Evolutionary conservation across 1,140 invertebrate genomes (phyloP), one percentile per base, ranked within the genome.

Genomic region (Conus betulinus): DNA sequence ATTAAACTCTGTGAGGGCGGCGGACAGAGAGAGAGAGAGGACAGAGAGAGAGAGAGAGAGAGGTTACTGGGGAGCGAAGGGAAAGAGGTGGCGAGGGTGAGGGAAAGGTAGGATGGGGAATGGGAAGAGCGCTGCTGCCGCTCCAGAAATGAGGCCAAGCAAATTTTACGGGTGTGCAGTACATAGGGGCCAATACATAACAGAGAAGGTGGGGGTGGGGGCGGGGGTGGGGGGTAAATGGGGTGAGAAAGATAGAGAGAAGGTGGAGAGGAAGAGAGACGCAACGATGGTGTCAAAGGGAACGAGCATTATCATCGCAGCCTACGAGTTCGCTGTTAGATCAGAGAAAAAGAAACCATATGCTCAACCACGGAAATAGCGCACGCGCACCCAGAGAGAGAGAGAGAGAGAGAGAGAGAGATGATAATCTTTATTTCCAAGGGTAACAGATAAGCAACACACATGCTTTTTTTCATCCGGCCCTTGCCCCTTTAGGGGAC

Each of bases 1-100:
- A 51, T 53, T 6, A 74, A 23, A 74, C 8, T 11, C 10, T 6
- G 71, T 20, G 71, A 74, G 71, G 23, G 71, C 1, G 71, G 23
- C 13, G 23, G 71, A 74, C 13, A 74, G 71, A 74, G 71, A 74
- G 71, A 74, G 71, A 74, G 71, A 74, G 71, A 74, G 71, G 6
- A 74, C 3, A 74, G 71, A 74, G 71, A 74, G 71, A 74, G 71
- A 74, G 71, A 74, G 71, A 74, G 71, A 74, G 71, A 74, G 71
- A 74, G 71, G 23, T 39, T 3, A 39, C 39, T 39, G 39, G 39
- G 39, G 39, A 39, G 39, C 39, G 39, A 39, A 39, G 39, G 39
- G 39, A 39, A 39, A 39, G 39, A 39, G 39, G 39, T 39, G 39
- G 39, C 39, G 71, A 74, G 71, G 23, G 71, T 20, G 71, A 74